phyloP scores from a whole-genome alignment of 2,888 invertebrate genomes.

The Drosophila kanekoi region DNA sequence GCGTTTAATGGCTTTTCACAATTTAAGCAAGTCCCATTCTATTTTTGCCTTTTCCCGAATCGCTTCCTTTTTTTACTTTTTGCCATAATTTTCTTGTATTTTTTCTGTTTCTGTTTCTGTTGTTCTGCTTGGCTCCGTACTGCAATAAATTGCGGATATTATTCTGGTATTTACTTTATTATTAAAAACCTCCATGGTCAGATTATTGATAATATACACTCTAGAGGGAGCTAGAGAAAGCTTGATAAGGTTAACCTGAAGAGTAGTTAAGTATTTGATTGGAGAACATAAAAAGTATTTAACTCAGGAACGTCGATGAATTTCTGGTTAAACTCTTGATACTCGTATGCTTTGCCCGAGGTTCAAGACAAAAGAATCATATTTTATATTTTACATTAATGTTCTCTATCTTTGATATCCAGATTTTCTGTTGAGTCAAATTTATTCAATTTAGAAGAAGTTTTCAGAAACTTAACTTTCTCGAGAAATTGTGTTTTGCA shows the following conservation, averaged over 20 bases:
- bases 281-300: no score
- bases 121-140: conserved; percentile 14
- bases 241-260: conserved; percentile 5
- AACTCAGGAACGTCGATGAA: no score
- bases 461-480: no score
- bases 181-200: conserved; percentile 54
- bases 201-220: conserved; percentile 47
- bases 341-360: no score
- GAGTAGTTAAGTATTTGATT: background rate
- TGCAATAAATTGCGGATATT: conserved; percentile 74
- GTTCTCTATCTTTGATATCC: no score
- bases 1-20: conserved; percentile 79
- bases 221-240: background rate
- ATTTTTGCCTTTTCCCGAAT: conserved; percentile 59
- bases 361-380: no score
- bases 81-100: conserved; percentile 6
- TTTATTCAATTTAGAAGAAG: no score
- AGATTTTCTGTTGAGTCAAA: no score
- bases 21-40: conserved; percentile 76
- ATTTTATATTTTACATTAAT: no score
- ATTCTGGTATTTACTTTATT: conserved; percentile 67
- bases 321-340: no score
- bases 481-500: no score
- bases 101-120: conserved; percentile 9
- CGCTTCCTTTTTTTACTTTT: conserved; percentile 37